Base-by-base conservation (phyloP, 2,113 vertebrate species). In the Corythornis cristatus region DNA sequence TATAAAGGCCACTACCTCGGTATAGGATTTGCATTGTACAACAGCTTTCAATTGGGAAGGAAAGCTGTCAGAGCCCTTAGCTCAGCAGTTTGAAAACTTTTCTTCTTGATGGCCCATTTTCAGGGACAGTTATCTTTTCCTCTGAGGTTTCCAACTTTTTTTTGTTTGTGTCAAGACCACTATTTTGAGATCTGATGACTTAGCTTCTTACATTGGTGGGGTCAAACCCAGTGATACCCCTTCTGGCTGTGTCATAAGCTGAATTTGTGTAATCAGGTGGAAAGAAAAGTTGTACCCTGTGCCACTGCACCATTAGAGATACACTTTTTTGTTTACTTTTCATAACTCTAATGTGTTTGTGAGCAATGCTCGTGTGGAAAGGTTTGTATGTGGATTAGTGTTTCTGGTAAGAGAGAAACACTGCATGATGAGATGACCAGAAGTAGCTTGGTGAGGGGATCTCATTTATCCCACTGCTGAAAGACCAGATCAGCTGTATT, bases 71-170 rank as follows among this genome's bases (percentile, higher is more conserved):
- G 65, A 84, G 3, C 57, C 10, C 86, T 81, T 89, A 76, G 78
- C 85, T 88, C 80, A 81, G 80, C 80, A 92, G 53, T 94, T 92
- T 81, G 50, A 28, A 60, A 94, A 92, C 73, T 92, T 96, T 79
- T 77, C 54, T 54, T 93, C 64, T 81, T 54, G 64, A 71, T 90
- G 48, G 56, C 72, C 56, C 45, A n/a, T 73, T 92, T 89, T 90
- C 37, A 50, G 37, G 60, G 25, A 20, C 68, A 81, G 29, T 46
- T 74, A 73, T 85, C 45, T 91, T 91, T 95, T 87, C 31, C 19
- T 83, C 66, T 50, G 61, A 87, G 91, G 85, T 91, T 87, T 82
- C 75, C 18, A 40, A 46, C 10, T 43, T 54, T 18, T 18, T 35
- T 78, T 70, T 64, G 42, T 74, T 74, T 51, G 58, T 80, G 88